Percentiles rank a stretch among this genome's conserved stretches.
Conservation (phyloP, 2,888 invertebrate species). For the Plemyria rubiginata region DNA sequence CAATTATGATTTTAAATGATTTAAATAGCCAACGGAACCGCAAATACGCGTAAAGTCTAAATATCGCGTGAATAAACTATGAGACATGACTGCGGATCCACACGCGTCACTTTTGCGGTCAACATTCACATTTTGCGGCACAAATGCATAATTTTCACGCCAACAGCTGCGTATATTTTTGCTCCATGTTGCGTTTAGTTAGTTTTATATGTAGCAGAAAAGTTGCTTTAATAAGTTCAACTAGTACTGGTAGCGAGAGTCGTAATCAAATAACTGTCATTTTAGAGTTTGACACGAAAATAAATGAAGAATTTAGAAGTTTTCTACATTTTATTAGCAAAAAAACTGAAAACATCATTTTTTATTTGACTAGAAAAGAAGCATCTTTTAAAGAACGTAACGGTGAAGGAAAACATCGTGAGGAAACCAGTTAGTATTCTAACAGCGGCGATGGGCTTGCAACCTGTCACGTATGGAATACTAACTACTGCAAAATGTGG, state of each 20-base stretch:
- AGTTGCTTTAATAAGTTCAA: background rate
- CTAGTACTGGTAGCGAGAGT: background rate
- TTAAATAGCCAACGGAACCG: conserved; percentile 5
- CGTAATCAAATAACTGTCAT: no score
- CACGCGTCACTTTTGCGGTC: conserved; percentile 23
- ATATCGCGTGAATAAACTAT: conserved; percentile 21
- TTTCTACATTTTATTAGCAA: no score
- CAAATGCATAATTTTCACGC: conserved; percentile 6
- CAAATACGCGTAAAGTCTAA: conserved; percentile 23
- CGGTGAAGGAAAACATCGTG: no score
- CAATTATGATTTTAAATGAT: conserved; percentile 16
- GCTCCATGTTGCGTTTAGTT: background rate
- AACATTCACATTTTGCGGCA: conserved; percentile 8
- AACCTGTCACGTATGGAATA: no score
- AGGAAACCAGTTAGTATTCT: no score
- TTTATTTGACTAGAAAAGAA: no score
- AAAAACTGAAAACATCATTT: no score
- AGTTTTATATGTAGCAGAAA: background rate
- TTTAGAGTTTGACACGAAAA: no score
- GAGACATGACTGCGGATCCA: background rate
- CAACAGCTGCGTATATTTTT: background rate
- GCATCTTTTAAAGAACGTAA: no score
- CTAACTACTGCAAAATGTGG: no score
- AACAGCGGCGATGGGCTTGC: no score
- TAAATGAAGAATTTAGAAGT: no score